A percentile compares a stretch with the other conserved stretches of the same genome.
Conservation (phyloP, 2,113 vertebrate species). For the Cavia aperea region DNA sequence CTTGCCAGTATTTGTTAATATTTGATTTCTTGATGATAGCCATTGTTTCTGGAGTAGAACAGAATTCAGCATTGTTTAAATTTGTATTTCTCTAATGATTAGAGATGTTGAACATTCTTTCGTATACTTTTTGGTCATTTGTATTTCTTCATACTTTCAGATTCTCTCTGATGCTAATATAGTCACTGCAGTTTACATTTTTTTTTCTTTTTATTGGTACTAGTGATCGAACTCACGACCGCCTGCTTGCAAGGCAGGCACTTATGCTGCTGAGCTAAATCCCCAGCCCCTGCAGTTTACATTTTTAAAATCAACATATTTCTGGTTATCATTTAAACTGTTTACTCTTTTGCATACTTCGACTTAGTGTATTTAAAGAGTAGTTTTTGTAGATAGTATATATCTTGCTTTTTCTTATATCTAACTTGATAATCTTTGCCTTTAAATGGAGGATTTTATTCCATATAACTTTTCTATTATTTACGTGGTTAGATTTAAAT, state of each 20-base stretch:
- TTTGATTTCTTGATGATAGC: neutral
- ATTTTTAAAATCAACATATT: neutral
- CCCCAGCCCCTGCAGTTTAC: neutral
- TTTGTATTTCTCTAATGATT: neutral
- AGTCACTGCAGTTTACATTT: neutral
- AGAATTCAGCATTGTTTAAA: neutral
- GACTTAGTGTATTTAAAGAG: neutral
- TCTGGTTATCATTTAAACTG: neutral
- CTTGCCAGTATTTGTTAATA: neutral
- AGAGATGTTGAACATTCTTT: neutral
- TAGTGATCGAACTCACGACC: too few species aligned
- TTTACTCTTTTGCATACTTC: slow-evolving; percentile 4
- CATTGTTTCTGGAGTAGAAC: neutral
- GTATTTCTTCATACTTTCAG: neutral
- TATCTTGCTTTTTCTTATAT: neutral
- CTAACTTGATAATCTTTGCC: neutral
- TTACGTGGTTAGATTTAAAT: neutral
- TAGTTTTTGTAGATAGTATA: neutral
- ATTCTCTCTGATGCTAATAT: neutral
- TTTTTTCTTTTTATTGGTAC: too few species aligned
- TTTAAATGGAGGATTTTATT: neutral
- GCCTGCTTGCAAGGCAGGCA: too few species aligned
- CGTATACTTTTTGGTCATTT: neutral
- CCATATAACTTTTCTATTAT: slow-evolving; percentile 8
- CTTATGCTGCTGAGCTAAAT: too few species aligned